Base-by-base conservation (phyloP, 2,113 vertebrate genomes). In the Phaethornis superciliosus region DNA sequence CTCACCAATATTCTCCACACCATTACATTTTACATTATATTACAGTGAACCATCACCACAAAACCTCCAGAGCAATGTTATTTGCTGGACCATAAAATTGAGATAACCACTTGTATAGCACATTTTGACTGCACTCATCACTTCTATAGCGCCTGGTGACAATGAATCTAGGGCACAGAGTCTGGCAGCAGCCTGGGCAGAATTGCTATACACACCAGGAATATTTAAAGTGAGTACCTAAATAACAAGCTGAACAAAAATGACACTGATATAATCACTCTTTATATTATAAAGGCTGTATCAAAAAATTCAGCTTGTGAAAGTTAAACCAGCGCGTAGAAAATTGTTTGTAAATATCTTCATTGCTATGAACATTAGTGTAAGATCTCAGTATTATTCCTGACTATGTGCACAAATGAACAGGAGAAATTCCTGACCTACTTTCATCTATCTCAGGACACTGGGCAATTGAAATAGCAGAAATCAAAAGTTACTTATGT, bases 51-150 rank as follows among this genome's bases (percentile, higher is more conserved):
- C 47, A 77, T 28, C 85, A 90, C 76, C 79, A 88, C 68, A 83
- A 83, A 94, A 75, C 16, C 90, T 92, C 83, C 37, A 44, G 85
- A 95, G 88, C 85, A 85, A 83, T 54, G 90, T 88, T 78, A 92
- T 56, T 60, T 96, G 47, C 80, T 93, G 82, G 93, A 93, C 90
- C 76, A 94, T 90, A 91, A 95, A 96, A 94, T n/a, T 86, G 88
- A 83, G 85, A 86, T 77, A 90, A 89, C 55, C 76, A 74, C 80
- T 92, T 69, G 60, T 18, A 54, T 9, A 76, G 76, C 32, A 80
- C 28, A 42, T 81, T 88, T 40, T 77, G 63, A 85, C 88, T 67
- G 60, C 83, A 33, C 51, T 90, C 79, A 88, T 92, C 68, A 70
- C 42, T 91, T 90, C 26, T 42, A 5, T 27, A 90, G 77, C 1